Percentiles rank a stretch among this genome's conserved stretches.
phyloP scores from a whole-genome alignment of 2,113 vertebrate species.

The Gadus macrocephalus region DNA sequence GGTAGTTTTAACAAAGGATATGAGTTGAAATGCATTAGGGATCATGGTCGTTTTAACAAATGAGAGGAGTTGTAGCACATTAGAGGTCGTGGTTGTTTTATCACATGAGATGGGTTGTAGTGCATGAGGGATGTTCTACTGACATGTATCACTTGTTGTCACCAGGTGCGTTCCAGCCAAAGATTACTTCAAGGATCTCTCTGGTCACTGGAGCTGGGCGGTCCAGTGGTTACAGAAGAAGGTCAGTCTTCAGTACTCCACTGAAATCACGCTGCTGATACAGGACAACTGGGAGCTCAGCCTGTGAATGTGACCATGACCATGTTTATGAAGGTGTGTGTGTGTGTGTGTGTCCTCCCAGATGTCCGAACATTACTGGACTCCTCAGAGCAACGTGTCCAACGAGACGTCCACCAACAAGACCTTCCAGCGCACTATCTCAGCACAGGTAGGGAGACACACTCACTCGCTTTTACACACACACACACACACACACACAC shows the following conservation, averaged over 20 bases:
- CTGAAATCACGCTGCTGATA: neutral
- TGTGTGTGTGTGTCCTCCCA: constrained; percentile 50
- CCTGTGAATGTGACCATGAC: neutral
- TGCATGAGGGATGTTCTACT: too few relatives aligned
- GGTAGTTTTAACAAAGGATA: too few relatives aligned
- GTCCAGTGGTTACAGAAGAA: constrained; percentile 99
- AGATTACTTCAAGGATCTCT: constrained; percentile 98
- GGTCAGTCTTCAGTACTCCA: constrained; percentile 51
- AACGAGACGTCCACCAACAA: constrained; percentile 98
- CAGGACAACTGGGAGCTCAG: neutral
- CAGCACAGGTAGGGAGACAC: constrained; percentile 83
- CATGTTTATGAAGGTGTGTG: neutral
- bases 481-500: neutral
- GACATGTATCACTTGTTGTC: too few relatives aligned
- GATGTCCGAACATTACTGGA: constrained; percentile 99
- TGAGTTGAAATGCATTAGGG: too few relatives aligned
- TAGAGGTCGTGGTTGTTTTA: too few relatives aligned
- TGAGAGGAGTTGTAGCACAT: too few relatives aligned
- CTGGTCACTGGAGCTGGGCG: constrained; percentile 98
- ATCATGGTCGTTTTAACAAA: too few relatives aligned
- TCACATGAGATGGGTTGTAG: too few relatives aligned
- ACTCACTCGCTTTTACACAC: neutral
- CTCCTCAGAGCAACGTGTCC: constrained; percentile 95
- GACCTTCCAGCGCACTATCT: constrained; percentile 98
- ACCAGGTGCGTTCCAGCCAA: constrained; percentile 90